phyloP scores from a whole-genome alignment of 2,888 invertebrate genomes.

The Esperia sulphurella region DNA sequence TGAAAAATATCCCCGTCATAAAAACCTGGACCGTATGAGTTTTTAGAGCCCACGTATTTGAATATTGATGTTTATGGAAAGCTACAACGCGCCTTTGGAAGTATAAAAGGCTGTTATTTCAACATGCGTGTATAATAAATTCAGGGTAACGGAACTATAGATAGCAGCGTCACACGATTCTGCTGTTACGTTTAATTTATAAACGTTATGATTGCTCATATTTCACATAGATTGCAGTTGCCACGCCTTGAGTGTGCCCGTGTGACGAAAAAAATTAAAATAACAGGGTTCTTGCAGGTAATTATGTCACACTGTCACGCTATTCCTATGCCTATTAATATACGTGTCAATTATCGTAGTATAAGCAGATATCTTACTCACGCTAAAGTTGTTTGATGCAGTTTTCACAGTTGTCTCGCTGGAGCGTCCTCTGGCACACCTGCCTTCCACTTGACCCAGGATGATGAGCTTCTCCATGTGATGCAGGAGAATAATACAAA shows the following conservation, averaged over 20 bases:
- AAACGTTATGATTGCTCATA: constrained; percentile 7
- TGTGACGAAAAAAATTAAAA: neutral
- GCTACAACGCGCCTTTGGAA: constrained; percentile 25
- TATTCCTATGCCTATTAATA: neutral
- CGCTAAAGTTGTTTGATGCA: no score
- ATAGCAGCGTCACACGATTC: constrained; percentile 16
- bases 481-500: no score
- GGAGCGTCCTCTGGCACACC: no score
- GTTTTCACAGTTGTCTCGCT: no score
- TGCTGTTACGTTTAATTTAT: constrained; percentile 12
- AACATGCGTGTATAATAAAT: constrained; percentile 29
- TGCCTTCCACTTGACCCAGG: no score
- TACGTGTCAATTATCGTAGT: no score
- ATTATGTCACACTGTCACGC: neutral
- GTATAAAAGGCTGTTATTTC: constrained; percentile 32
- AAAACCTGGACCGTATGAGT: constrained; percentile 67
- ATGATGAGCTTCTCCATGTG: no score
- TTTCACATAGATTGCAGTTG: constrained; percentile 7
- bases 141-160: constrained; percentile 32
- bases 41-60: constrained; percentile 61
- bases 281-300: neutral
- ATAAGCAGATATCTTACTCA: no score
- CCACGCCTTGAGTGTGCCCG: constrained; percentile 4
- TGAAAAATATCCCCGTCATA: constrained; percentile 69
- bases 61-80: constrained; percentile 73